Evolutionary conservation across 2,888 invertebrate species (phyloP), one percentile per base, ranked within the genome.

Genomic region (Xestia sexstrigata): DNA sequence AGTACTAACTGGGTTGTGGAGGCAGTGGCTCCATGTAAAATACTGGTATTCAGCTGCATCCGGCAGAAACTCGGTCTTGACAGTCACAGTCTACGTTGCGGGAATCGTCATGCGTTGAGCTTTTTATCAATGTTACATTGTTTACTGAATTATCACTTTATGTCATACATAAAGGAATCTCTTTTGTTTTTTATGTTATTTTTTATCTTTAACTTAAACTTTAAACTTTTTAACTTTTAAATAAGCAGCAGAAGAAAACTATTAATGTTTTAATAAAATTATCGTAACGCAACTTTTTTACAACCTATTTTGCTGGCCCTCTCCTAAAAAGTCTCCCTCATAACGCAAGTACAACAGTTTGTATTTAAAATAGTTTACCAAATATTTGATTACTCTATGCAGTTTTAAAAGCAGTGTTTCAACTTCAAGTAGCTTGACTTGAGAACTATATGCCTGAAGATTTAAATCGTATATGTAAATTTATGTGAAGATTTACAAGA

Each of bases 61-160:
- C 2, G 8, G 49, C 3, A 58, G 26, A 78, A 82, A 74, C 49
- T 26, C 76, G 72, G 58, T 78, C 82, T 87, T 80, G 87, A 73
- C 82, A 70, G 65, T 47, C 17, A n/a, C 17, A n/a, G 63, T 78
- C 72, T 86, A 82, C 79, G 74, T 77, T 67, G 70, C 42, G 20
- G 15, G 5, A 35, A 1, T 1, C 1, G 35, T 35, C 2, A 35
- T 23, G 23, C 76, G 67, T 58, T 35, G 6, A 20, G 13, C 7
- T 58, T 58, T 58, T 7, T 58, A 58, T 15, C 26, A 26, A 15
- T 58, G 26, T 26, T 26, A 7, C 58, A 58, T 26, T 26, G 26
- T 58, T 58, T 26, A 26, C 58, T 55, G 5, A n/a, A 6, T 6
- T n/a, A 13, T 55, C 13, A 55, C 5, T 26, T 13, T n/a, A n/a